These are phyloP conservation scores for Synergus gifuensis DNA, from an alignment of 2,888 invertebrate species.

Conservation along the genomic window DNA sequence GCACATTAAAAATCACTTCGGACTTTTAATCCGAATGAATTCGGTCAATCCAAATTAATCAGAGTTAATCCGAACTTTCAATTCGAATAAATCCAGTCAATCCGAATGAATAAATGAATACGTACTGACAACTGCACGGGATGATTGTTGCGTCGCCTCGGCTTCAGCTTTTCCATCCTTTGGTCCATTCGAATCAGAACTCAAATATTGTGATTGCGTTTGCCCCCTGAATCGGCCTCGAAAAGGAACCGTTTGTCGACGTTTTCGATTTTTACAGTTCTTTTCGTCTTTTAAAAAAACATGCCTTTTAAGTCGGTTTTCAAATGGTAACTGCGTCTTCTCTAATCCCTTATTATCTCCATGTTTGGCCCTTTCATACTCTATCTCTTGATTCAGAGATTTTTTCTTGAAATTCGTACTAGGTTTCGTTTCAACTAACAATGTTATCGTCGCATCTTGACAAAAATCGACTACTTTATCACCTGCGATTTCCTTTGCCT, in stretches of 20 bases:
- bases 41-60: no score
- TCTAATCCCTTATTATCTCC: constrained; percentile 19
- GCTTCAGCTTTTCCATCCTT: constrained; percentile 89
- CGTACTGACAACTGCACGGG: constrained; percentile 87
- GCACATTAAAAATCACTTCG: no score
- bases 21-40: no score
- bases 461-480: constrained; percentile 78
- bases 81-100: no score
- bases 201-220: constrained; percentile 91
- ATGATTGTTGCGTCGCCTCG: constrained; percentile 85
- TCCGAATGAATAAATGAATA: constrained; percentile 60
- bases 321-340: constrained; percentile 11
- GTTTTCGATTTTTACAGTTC: constrained; percentile 59
- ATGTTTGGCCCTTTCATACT: constrained; percentile 62
- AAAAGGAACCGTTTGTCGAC: constrained; percentile 65
- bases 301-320: constrained; percentile 42
- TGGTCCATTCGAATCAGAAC: constrained; percentile 82
- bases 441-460: constrained; percentile 75
- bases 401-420: constrained; percentile 51
- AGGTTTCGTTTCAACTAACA: constrained; percentile 72
- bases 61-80: no score
- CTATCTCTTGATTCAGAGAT: constrained; percentile 70
- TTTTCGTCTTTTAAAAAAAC: constrained; percentile 1
- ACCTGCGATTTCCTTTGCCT: constrained; percentile 78
- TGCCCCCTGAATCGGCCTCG: constrained; percentile 84